Percentiles rank a stretch among this genome's conserved stretches.
Conservation (phyloP, 2,888 invertebrate species). For the Sycophila texana region DNA sequence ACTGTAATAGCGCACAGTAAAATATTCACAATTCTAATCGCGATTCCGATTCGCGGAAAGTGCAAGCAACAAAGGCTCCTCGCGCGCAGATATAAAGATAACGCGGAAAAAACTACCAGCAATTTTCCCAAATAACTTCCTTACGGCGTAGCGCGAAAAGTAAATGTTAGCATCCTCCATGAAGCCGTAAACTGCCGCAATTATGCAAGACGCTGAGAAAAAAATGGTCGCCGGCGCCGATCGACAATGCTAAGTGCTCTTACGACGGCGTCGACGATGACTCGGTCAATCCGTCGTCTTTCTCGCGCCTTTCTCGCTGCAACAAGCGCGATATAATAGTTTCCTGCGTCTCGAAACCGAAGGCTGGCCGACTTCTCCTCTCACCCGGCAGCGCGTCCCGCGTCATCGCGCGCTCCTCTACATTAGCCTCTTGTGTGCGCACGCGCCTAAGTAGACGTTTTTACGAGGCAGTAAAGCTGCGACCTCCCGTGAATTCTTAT, state of each 20-base stretch:
- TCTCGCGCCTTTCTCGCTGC: background rate
- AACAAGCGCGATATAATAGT: slow-evolving; percentile 16
- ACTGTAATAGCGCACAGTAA: too few species aligned
- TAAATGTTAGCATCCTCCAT: slow-evolving; percentile 33
- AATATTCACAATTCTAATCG: background rate
- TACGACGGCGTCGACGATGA: background rate
- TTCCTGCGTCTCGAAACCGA: too few species aligned
- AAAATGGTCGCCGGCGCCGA: background rate
- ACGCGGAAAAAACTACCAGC: background rate
- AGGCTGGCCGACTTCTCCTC: background rate
- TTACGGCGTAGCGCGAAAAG: slow-evolving; percentile 18
- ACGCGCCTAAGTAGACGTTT: slow-evolving; percentile 32
- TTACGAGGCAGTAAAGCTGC: slow-evolving; percentile 55
- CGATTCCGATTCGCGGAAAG: background rate
- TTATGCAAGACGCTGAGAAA: background rate
- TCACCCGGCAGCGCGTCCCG: background rate
- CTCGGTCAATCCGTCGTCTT: background rate
- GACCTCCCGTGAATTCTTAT: slow-evolving; percentile 53
- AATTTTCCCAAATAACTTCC: slow-evolving; percentile 49
- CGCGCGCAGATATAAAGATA: background rate
- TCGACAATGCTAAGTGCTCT: too few species aligned
- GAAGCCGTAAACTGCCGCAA: slow-evolving; percentile 3
- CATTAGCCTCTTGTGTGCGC: slow-evolving; percentile 12
- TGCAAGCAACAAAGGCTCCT: background rate
- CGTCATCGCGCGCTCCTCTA: slow-evolving; percentile 44